Evolutionary conservation across 2,888 invertebrate genomes (phyloP), one percentile per base, ranked within the genome.

Genomic region (Tiliacea aurago): DNA sequence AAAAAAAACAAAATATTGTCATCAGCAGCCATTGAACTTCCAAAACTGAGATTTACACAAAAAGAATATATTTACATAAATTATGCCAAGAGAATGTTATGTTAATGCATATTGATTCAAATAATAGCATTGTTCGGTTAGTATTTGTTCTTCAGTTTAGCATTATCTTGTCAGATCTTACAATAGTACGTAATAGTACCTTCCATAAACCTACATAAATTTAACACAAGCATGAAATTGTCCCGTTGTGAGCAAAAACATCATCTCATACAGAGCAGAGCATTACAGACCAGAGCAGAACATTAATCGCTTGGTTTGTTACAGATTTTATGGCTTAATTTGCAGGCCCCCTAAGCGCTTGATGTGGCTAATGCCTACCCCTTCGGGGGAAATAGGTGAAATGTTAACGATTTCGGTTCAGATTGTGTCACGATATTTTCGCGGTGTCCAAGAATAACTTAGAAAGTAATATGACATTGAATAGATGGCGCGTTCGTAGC

Each of bases 11-110:
- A 9, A 45, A 67, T 37, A 37, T 7, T 56, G 23, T 47, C 15
- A 55, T 23, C 66, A 45, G 1, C 62, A 68, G 77, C 11, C 77
- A 78, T 47, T 78, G 78, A 78, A 78, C 77, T 67, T 53, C 18
- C 18, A 37, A 33, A 59, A 58, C 63, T 0, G 28, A 20, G 9
- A 43, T 33, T 0, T 15, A 41, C 28, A 43, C 5, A 28, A 33
- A 47, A 61, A 23, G 20, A 49, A 53, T 47, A 62, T 61, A 47
- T 55, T 72, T 56, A 62, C 43, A 76, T 77, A 76, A 28, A 76
- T 58, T 51, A 64, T 70, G 11, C 15, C 11, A 23, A 53, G n/a
- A 64, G 18, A 41, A 10, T 45, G 15, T 37, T 51, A 74, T 63
- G 51, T 33, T 58, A 76, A 76, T 51, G 51, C n/a, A 59, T 59